Evolutionary conservation across 37 sponge, comb jelly and placozoan genomes (phyloP).

Genomic region (Halisarca cf. caerulea): DNA sequence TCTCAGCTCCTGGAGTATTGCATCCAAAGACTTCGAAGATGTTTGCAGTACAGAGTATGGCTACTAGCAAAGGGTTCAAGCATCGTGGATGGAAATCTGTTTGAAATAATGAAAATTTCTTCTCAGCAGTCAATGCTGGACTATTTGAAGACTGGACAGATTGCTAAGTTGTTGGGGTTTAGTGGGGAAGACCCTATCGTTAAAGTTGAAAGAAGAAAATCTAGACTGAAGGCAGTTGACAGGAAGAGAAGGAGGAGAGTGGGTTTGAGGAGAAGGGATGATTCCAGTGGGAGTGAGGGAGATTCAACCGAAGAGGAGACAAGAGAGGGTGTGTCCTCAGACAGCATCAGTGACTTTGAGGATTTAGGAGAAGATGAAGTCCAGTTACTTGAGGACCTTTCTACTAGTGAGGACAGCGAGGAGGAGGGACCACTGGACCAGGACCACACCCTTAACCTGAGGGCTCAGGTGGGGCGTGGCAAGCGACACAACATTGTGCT

Average conservation of each 20-base stretch:
- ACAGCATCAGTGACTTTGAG: constrained; percentile 19
- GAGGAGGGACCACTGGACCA: background rate
- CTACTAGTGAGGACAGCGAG: constrained; percentile 35
- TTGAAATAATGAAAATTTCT: no score
- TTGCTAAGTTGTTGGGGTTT: background rate
- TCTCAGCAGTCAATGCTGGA: background rate
- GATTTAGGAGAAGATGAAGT: constrained; percentile 19
- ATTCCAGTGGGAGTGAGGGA: background rate
- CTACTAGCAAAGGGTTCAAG: background rate
- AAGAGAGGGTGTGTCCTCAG: background rate
- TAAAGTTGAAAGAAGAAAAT: background rate
- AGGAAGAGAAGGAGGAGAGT: background rate
- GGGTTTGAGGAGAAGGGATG: no score
- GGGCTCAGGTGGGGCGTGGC: background rate
- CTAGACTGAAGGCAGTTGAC: constrained; percentile 11
- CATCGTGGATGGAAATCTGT: background rate
- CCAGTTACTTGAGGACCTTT: background rate
- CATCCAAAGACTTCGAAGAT: background rate
- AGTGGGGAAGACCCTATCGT: background rate
- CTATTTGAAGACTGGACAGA: background rate
- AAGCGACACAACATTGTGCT: background rate
- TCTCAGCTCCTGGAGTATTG: constrained; percentile 44
- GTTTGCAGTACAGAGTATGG: background rate
- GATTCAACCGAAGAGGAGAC: background rate
- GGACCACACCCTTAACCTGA: background rate